Base-by-base conservation (phyloP, 2,888 invertebrate species). In the Diadromus collaris region DNA sequence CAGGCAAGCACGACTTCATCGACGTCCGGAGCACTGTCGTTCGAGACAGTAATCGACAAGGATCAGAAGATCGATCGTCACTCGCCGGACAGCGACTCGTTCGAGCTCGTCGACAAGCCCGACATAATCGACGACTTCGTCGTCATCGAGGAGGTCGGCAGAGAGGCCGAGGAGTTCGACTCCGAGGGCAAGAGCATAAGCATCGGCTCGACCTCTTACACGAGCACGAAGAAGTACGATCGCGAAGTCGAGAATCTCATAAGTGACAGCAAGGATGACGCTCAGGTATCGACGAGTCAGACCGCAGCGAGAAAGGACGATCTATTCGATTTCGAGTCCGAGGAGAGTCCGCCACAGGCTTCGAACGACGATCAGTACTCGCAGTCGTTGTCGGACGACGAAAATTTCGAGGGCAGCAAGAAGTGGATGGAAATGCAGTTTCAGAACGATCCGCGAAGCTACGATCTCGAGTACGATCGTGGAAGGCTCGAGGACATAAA, bases 381-480 rank as follows among this genome's bases (percentile, higher is more conserved):
- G 3, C 88, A 88, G 34, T 90, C 90, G 0, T 89, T 86, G 56
- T 90, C 90, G 1, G 90, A 90, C 64, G 91, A 91, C 1, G 91
- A 91, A 27, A 89, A 88, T 24, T 89, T 87, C 76, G 95, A 95
- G 2, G 95, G 96, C 74, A 95, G 96, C 77, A 96, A 96, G 85
- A 95, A 96, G 76, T 97, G 97, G 97, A 95, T 97, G 70, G 97
- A 97, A 91, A 96, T 96, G 95, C 97, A 97, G 84, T 95, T 96
- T 88, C 95, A 96, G 90, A 95, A 95, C 61, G 95, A 95, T 85
- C 92, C 93, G 79, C 91, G 93, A 0, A 93, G 93, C 0, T 95
- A 95, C 86, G 95, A 95, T 75, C 95, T 96, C 88, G 97, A 97
- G 82, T 95, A 96, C 81, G 96, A 96, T 86, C 93, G 96, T 78